Base-by-base conservation (phyloP, 2,113 vertebrate species). In the Meles meles region DNA sequence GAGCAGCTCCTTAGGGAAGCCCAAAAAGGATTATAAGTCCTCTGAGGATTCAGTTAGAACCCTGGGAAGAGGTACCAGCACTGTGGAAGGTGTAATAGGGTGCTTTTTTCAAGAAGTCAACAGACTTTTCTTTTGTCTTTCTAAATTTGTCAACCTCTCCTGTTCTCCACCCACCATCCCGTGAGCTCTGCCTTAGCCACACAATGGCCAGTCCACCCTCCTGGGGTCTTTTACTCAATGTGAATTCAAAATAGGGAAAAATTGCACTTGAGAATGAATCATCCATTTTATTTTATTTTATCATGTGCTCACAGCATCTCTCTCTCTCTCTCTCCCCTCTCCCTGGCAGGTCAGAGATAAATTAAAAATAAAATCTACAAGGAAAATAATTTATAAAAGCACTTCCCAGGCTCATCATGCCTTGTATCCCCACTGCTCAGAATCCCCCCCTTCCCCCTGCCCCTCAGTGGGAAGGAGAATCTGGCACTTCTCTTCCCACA, bases 271-370 rank as follows among this genome's bases (percentile, higher is more conserved):
- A 98, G 98, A 98, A 98, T 98, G 97, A 98, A 98, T 98, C 98
- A 98, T 98, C 98, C 81, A 49, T 97, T 99, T 99, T 98, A 98
- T 98, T 98, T 96, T 96, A 97, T 98, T 98, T 98, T 98, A 98
- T 99, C 98, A 98, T 99, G 99, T 99, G 98, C 98, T 99, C 98
- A 98, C 98, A 98, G 97, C 97, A 96, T 98, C 94, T 96, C 90
- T 84, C 39, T 71, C 12, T 98, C 80, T 44, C 76, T 47, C 14
- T 95, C 91, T 98, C 98, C 98, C 98, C 98, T 97, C 98, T 98
- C 98, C 98, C 98, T 98, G 98, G 98, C 98, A 98, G 98, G 97
- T 99, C 99, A 98, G 98, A 98, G 98, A 98, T 97, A 99, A 98
- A 98, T 98, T 98, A 98, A 98, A 98, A 97, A 98, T 98, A 98